phyloP scores from a whole-genome alignment of 2,888 invertebrate species.

The Apodemia hepburni region DNA sequence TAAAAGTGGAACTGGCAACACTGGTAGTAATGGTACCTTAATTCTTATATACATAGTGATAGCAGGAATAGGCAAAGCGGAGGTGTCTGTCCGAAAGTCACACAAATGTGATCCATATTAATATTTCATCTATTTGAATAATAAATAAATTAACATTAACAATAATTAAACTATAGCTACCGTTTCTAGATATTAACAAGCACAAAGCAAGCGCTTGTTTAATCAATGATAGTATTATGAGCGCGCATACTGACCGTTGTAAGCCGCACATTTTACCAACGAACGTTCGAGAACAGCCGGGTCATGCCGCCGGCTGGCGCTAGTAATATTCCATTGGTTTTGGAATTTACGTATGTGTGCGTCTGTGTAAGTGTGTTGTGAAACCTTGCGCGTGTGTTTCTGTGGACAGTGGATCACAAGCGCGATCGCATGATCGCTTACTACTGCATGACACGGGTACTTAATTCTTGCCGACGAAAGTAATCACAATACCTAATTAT shows the following conservation, averaged over 20 bases:
- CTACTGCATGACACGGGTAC: background rate
- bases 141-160: background rate
- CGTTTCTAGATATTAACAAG: background rate
- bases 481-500: background rate
- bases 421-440: background rate
- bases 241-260: constrained; percentile 25
- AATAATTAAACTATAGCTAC: background rate
- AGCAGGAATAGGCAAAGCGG: too few relatives aligned
- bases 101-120: background rate
- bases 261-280: constrained; percentile 31
- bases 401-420: background rate
- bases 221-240: constrained; percentile 7
- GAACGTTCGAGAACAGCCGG: constrained; percentile 56
- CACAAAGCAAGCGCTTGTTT: background rate
- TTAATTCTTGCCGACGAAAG: background rate
- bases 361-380: constrained; percentile 36
- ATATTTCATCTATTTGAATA: background rate
- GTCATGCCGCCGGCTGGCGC: constrained; percentile 36
- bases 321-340: constrained; percentile 67
- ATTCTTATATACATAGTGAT: too few relatives aligned
- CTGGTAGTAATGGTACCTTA: too few relatives aligned
- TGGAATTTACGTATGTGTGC: constrained; percentile 44
- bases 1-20: too few relatives aligned
- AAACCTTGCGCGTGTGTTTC: constrained; percentile 36
- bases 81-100: too few relatives aligned